Percentiles rank a stretch among this genome's conserved stretches.
phyloP scores from a whole-genome alignment of 1,140 invertebrate genomes.

The Micrasema longulum region DNA sequence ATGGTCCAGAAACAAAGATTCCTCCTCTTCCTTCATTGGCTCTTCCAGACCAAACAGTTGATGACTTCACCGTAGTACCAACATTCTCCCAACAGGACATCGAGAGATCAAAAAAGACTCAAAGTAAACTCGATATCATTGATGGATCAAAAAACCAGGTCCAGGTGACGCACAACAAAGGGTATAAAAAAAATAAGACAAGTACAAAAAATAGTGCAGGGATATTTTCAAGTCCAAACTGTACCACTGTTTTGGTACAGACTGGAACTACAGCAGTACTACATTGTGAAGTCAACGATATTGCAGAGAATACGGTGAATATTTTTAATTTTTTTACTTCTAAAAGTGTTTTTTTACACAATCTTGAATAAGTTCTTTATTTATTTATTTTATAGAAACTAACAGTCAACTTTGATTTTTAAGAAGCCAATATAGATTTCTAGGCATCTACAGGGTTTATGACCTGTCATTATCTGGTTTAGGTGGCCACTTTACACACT shows the following conservation, averaged over 20 bases:
- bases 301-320: conserved; percentile 71
- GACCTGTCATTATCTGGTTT: too few species aligned
- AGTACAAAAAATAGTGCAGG: conserved; percentile 50
- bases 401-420: too few species aligned
- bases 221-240: conserved; percentile 73
- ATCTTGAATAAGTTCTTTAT: too few species aligned
- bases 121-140: conserved; percentile 39
- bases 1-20: conserved; percentile 31
- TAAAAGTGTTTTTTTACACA: too few species aligned
- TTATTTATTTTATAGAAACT: too few species aligned
- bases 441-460: too few species aligned
- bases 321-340: too few species aligned
- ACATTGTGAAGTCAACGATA: conserved; percentile 73
- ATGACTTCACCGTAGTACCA: conserved; percentile 36
- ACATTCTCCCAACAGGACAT: conserved; percentile 29
- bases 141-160: conserved; percentile 48
- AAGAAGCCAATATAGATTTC: too few species aligned
- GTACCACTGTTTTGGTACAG: conserved; percentile 72
- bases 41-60: conserved; percentile 40
- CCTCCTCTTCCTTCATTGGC: conserved; percentile 47
- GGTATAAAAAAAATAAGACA: conserved; percentile 41
- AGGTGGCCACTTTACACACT: too few species aligned
- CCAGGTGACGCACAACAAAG: conserved; percentile 26
- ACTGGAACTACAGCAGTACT: conserved; percentile 72
- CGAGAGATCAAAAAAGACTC: conserved; percentile 42